phyloP scores from a whole-genome alignment of 2,797 vertebrate species.

The Mycteria americana region DNA sequence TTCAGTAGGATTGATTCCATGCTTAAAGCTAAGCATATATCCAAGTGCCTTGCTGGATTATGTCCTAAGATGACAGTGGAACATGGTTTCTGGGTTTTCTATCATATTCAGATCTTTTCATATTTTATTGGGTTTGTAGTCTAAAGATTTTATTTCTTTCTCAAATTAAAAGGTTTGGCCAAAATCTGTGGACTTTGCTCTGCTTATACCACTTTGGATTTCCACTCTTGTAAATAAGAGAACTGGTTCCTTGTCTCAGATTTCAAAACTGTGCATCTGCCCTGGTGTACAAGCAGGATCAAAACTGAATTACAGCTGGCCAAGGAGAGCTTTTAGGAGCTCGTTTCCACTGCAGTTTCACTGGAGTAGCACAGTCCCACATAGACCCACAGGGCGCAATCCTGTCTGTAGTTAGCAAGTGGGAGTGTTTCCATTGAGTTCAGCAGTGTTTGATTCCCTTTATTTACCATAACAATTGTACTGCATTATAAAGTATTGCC shows the following conservation, averaged over 20 bases:
- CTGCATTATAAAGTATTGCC: not conserved
- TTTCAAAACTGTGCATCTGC: not conserved
- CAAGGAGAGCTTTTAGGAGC: not conserved
- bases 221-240: not conserved
- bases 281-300: not conserved
- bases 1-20: not conserved
- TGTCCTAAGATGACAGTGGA: not conserved
- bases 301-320: not conserved
- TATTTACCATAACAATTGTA: not conserved
- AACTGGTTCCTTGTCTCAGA: not conserved
- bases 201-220: not conserved
- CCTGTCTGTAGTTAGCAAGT: not conserved
- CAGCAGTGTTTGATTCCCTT: not conserved
- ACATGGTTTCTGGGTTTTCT: not conserved
- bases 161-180: not conserved
- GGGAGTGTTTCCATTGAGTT: not conserved
- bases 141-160: not conserved
- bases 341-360: not conserved
- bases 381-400: not conserved
- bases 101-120: not conserved
- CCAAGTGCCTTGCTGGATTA: slow-evolving; percentile 63
- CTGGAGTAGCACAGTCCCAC: not conserved
- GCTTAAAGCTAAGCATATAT: slow-evolving; percentile 31
- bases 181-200: not conserved
- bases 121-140: not conserved